Conservation (phyloP, 2,888 invertebrate species). For the Poecilobothrus nobilitatus region DNA sequence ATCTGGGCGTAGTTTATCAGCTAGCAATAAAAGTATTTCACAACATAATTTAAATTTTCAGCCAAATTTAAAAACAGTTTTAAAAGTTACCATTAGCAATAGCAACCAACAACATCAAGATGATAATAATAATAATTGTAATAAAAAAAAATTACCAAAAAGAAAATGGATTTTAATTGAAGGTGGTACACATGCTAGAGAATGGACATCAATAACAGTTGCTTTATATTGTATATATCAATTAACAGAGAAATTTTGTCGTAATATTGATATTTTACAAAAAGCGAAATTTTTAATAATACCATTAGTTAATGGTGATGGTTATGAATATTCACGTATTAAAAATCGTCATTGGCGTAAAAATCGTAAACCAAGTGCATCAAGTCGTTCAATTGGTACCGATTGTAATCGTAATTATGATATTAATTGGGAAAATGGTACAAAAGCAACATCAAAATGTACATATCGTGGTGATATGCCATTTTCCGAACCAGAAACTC, state of each 20-base stretch:
- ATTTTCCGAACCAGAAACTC: conserved; percentile 42
- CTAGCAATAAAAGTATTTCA: no score
- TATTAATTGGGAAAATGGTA: conserved; percentile 47
- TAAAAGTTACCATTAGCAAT: no score
- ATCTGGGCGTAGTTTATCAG: no score
- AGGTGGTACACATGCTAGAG: conserved; percentile 52
- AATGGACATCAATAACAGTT: conserved; percentile 58
- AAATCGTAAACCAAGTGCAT: conserved; percentile 44
- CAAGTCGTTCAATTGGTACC: conserved; percentile 47
- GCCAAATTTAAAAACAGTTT: no score
- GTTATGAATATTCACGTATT: conserved; percentile 55
- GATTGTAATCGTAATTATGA: conserved; percentile 63
- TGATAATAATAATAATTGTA: neutral
- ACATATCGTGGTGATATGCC: conserved; percentile 40
- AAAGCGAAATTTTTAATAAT: conserved; percentile 57
- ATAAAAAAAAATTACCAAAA: conserved; percentile 7
- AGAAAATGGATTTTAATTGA: conserved; percentile 39
- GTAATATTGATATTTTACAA: conserved; percentile 45
- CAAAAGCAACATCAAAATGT: conserved; percentile 28
- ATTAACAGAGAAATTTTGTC: conserved; percentile 46
- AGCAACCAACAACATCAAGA: no score
- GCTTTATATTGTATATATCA: conserved; percentile 53
- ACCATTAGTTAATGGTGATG: conserved; percentile 63
- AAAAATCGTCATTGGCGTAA: conserved; percentile 54
- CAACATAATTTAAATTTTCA: no score